A percentile compares a stretch with the other conserved stretches of the same genome.
These are phyloP conservation scores for Epistrophe eligans DNA, from an alignment of 2,888 invertebrate genomes.

Conservation along the genomic window DNA sequence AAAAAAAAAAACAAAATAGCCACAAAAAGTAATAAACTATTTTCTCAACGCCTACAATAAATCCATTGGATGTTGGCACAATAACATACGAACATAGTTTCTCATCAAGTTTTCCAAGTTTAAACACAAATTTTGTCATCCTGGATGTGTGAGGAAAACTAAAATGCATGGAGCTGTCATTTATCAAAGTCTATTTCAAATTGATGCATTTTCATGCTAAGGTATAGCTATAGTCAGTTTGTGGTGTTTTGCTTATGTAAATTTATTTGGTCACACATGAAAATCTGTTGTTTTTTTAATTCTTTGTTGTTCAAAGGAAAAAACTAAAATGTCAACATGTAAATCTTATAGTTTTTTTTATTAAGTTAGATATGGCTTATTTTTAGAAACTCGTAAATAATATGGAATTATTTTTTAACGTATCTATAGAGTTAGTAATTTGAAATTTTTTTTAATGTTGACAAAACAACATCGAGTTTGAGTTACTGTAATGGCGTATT, in stretches of 20 bases:
- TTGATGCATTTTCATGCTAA: background rate
- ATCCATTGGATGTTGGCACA: conserved; percentile 14
- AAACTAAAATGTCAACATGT: conserved; percentile 33
- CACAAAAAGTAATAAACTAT: conserved; percentile 22
- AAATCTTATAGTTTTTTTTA: conserved; percentile 30
- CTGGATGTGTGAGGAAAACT: background rate
- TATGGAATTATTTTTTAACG: conserved; percentile 13
- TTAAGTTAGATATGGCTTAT: conserved; percentile 38
- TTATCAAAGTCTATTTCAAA: conserved; percentile 39
- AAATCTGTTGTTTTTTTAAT: background rate
- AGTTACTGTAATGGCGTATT: background rate
- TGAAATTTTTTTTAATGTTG: conserved; percentile 14
- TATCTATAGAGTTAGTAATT: background rate
- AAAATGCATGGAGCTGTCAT: conserved; percentile 23
- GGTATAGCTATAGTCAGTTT: background rate
- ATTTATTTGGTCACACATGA: conserved; percentile 9
- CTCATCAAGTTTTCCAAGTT: conserved; percentile 13
- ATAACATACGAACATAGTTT: conserved; percentile 9
- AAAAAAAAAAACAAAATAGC: background rate
- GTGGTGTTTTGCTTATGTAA: conserved; percentile 1
- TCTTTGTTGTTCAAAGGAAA: background rate
- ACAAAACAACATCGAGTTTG: conserved; percentile 3
- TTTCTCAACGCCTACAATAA: conserved; percentile 10
- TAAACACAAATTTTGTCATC: conserved; percentile 38
- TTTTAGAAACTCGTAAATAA: conserved; percentile 42